phyloP scores from a whole-genome alignment of 2,113 vertebrate species.

The Bufo bufo region DNA sequence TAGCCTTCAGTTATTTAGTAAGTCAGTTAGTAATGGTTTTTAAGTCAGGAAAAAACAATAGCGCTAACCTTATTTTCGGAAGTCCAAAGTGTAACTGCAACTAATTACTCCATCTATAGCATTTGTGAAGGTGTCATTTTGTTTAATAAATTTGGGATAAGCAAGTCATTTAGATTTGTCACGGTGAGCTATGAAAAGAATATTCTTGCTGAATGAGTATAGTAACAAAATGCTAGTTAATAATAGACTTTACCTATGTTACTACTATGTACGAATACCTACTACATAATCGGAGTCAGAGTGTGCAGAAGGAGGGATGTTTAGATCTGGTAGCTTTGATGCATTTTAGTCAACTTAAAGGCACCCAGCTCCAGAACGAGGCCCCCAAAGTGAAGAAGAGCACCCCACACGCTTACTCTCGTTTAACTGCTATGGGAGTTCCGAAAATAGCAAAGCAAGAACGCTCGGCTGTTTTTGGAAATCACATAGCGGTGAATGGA shows the following conservation, averaged over 20 bases:
- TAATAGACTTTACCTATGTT: neutral
- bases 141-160: neutral
- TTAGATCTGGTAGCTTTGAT: neutral
- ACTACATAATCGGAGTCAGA: neutral
- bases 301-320: neutral
- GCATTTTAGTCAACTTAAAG: neutral
- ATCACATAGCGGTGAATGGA: no score
- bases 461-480: no score
- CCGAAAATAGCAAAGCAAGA: no score
- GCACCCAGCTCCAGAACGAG: no score
- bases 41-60: constrained; percentile 25
- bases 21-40: constrained; percentile 45
- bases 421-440: no score
- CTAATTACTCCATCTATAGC: constrained; percentile 28
- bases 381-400: no score
- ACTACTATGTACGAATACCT: neutral
- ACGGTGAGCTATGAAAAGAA: neutral
- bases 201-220: neutral
- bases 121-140: constrained; percentile 6
- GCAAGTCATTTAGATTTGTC: neutral
- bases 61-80: neutral
- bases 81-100: constrained; percentile 32
- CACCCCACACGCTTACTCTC: no score
- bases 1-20: constrained; percentile 38
- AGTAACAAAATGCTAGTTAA: neutral